phyloP scores from a whole-genome alignment of 2,113 vertebrate species.

The Zapus hudsonius region DNA sequence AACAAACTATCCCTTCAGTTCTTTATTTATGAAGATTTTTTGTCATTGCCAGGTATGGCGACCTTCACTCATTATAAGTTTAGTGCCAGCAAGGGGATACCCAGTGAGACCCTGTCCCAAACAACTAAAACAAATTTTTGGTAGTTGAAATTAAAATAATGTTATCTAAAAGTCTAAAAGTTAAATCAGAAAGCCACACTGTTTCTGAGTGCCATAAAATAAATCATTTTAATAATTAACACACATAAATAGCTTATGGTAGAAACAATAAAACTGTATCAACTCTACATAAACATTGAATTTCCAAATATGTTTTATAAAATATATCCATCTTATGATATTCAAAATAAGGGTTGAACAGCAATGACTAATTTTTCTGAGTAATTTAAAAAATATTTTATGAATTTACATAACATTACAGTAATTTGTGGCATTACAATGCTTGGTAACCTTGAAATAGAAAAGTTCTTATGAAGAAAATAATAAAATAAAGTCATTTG shows the following conservation, averaged over 20 bases:
- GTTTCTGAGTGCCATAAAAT: constrained; percentile 84
- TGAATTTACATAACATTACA: constrained; percentile 76
- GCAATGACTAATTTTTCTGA: constrained; percentile 65
- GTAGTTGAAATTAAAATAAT: constrained; percentile 5
- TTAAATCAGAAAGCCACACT: constrained; percentile 61
- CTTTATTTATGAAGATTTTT: background rate
- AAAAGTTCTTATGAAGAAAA: constrained; percentile 75
- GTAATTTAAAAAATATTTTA: constrained; percentile 50
- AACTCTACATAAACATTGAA: constrained; percentile 76
- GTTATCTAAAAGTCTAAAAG: background rate
- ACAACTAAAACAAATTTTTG: background rate
- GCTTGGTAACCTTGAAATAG: constrained; percentile 77
- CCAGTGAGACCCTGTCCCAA: background rate
- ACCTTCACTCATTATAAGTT: background rate
- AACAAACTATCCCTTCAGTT: background rate
- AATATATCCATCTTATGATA: constrained; percentile 80
- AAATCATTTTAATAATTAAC: constrained; percentile 86
- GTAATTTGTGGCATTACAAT: constrained; percentile 81
- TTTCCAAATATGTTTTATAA: constrained; percentile 69
- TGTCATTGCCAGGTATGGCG: background rate
- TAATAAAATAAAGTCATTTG: constrained; percentile 55
- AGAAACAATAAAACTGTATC: constrained; percentile 77
- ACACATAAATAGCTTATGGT: constrained; percentile 86
- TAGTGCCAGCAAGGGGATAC: background rate
- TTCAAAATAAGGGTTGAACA: constrained; percentile 80